Percentiles rank a stretch among this genome's conserved stretches.
Evolutionary conservation across 2,113 vertebrate species (phyloP).

Genomic region (Bubo scandiacus): DNA sequence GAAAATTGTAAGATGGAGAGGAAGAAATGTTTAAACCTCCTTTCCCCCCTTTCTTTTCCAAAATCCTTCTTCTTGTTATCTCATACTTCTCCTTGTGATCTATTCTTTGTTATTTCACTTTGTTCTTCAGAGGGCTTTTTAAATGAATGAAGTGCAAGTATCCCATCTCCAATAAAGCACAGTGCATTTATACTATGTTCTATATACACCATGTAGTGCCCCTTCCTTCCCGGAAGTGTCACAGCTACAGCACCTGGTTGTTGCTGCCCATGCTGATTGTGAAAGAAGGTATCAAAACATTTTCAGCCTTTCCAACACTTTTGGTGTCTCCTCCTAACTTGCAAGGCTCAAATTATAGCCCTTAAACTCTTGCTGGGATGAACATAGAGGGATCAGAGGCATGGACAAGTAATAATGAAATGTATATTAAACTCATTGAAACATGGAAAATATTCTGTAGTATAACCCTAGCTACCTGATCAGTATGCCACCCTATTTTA

Average conservation of each 20-base stretch:
- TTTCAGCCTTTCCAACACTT: neutral
- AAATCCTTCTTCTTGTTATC: neutral
- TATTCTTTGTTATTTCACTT: neutral
- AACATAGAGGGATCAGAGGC: neutral
- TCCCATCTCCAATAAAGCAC: neutral
- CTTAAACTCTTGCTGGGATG: neutral
- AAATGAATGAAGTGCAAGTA: neutral
- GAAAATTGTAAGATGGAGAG: neutral
- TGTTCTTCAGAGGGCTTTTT: neutral
- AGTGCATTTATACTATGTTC: neutral
- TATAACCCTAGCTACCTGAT: neutral
- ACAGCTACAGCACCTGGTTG: neutral
- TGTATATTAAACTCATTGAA: neutral
- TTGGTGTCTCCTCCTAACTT: neutral
- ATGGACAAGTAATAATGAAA: neutral
- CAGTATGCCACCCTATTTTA: neutral
- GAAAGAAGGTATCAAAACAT: neutral
- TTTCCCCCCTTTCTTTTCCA: neutral
- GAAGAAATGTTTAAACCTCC: neutral
- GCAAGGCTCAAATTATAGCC: neutral
- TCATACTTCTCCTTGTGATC: neutral
- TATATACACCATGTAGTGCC: fast-evolving
- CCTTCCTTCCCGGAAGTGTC: neutral
- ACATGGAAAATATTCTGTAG: neutral
- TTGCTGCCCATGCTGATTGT: neutral